A percentile compares a stretch with the other conserved stretches of the same genome.
These are phyloP conservation scores for Scelioninae gen. 2 DNA, from an alignment of 2,888 invertebrate species.

Conservation along the genomic window DNA sequence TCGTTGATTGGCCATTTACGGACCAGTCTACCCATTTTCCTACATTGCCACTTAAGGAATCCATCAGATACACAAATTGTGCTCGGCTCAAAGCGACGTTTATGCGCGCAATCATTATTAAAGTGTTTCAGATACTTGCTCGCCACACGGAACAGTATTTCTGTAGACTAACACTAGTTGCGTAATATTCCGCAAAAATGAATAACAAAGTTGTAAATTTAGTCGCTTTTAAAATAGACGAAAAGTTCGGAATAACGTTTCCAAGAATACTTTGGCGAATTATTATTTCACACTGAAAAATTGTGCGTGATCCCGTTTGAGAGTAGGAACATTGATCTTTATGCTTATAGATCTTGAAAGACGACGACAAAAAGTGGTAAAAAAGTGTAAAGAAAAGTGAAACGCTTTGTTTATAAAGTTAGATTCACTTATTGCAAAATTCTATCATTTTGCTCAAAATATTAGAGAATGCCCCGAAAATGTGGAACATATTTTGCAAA, in stretches of 20 bases:
- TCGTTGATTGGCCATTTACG: constrained; percentile 59
- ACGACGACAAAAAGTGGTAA: no score
- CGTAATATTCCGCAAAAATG: constrained; percentile 34
- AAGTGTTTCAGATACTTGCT: constrained; percentile 12
- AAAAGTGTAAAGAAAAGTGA: no score
- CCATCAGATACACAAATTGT: constrained; percentile 37
- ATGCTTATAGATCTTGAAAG: no score
- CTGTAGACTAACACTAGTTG: constrained; percentile 22
- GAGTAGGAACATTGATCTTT: no score
- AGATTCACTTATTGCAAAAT: no score
- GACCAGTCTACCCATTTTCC: constrained; percentile 65
- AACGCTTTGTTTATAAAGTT: no score
- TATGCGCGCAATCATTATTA: constrained; percentile 22
- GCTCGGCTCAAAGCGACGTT: constrained; percentile 3
- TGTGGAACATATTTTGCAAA: no score
- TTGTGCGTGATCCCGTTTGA: not conserved
- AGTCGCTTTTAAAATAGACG: constrained; percentile 37
- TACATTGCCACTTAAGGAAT: constrained; percentile 61
- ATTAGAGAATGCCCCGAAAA: no score
- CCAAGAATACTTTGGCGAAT: not conserved
- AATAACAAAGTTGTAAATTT: constrained; percentile 48
- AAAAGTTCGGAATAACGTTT: constrained; percentile 1
- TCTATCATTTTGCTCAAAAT: no score
- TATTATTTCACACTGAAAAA: not conserved
- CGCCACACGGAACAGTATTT: constrained; percentile 22